Percentiles rank a stretch among this genome's conserved stretches.
These are phyloP conservation scores for Thamnophis elegans DNA, from an alignment of 2,797 vertebrate species.

Conservation along the genomic window DNA sequence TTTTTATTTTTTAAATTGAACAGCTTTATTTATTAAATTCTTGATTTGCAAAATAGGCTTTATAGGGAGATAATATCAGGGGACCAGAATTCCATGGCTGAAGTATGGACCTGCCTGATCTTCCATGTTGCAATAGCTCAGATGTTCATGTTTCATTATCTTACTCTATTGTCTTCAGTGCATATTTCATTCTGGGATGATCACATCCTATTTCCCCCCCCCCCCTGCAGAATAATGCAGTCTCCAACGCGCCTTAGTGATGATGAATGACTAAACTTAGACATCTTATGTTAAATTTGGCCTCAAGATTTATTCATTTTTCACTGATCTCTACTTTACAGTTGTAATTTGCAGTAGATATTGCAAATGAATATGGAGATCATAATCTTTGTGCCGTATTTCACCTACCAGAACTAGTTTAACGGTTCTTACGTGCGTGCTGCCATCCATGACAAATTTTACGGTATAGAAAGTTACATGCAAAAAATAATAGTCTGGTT, in stretches of 20 bases:
- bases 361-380: conserved; percentile 18
- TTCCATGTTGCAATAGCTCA: conserved; percentile 20
- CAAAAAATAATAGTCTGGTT: background rate
- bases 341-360: conserved; percentile 12
- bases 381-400: background rate
- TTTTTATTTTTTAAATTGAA: background rate
- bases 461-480: background rate
- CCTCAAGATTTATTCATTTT: background rate
- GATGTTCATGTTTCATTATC: conserved; percentile 21
- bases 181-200: background rate
- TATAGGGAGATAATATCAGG: background rate
- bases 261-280: conserved; percentile 29
- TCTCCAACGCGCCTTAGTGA: conserved; percentile 9
- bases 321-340: background rate
- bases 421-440: background rate
- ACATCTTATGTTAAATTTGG: conserved; percentile 3
- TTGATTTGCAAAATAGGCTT: conserved; percentile 2
- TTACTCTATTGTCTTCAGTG: conserved; percentile 9
- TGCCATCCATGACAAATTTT: background rate
- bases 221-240: conserved; percentile 2
- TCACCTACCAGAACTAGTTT: background rate
- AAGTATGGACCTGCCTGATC: conserved; percentile 4
- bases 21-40: conserved; percentile 10
- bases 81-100: background rate
- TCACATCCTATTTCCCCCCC: conserved; percentile 14